These are phyloP conservation scores for Drosophila macrospina DNA, from an alignment of 2,888 invertebrate genomes.

Conservation along the genomic window DNA sequence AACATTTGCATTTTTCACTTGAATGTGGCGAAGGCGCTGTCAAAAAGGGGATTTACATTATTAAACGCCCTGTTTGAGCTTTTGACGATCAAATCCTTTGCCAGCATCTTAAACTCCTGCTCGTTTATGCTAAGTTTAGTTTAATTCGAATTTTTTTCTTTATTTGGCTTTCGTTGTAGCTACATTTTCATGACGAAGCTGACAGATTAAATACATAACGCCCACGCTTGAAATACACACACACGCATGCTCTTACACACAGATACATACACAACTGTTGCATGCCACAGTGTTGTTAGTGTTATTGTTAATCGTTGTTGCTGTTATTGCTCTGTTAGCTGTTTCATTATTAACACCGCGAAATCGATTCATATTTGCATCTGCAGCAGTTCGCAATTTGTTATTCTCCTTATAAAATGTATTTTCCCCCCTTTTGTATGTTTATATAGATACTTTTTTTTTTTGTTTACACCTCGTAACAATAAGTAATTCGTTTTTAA, in stretches of 20 bases:
- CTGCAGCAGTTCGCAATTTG: background rate
- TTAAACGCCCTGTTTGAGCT: constrained; percentile 29
- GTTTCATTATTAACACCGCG: constrained; percentile 33
- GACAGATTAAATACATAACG: constrained; percentile 32
- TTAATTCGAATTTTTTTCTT: constrained; percentile 49
- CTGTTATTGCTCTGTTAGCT: constrained; percentile 39
- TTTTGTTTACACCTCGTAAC: constrained; percentile 31
- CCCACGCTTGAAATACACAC: constrained; percentile 14
- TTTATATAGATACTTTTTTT: constrained; percentile 7
- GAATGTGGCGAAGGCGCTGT: constrained; percentile 27
- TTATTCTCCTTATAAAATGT: background rate
- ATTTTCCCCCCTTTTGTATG: background rate
- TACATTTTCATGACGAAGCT: constrained; percentile 32
- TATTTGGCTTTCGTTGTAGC: constrained; percentile 35
- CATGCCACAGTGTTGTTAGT: constrained; percentile 54
- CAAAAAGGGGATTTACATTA: constrained; percentile 13
- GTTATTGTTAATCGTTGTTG: constrained; percentile 43
- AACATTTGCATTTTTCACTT: constrained; percentile 71
- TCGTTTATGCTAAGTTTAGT: constrained; percentile 20
- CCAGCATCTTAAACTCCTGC: constrained; percentile 3
- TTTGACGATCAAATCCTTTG: constrained; percentile 18
- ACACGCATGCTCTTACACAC: background rate
- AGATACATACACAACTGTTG: constrained; percentile 60
- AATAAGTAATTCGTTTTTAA: constrained; percentile 53
- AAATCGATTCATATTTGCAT: constrained; percentile 26